These are phyloP conservation scores for Triops longicaudatus DNA, from an alignment of 1,140 invertebrate genomes.

Conservation along the genomic window DNA sequence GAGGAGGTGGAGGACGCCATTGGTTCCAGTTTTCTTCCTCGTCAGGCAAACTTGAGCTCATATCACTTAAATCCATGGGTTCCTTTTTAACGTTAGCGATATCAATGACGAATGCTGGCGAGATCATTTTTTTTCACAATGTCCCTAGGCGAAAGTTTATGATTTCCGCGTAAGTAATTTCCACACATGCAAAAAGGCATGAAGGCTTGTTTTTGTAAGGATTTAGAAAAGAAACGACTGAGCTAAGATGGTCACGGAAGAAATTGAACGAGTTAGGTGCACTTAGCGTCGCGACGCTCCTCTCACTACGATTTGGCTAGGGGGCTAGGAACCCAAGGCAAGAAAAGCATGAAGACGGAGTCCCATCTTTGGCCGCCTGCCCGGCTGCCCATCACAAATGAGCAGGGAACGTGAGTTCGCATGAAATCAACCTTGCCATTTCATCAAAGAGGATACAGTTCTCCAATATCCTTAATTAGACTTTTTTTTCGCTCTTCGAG, in stretches of 20 bases:
- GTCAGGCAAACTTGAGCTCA: slow-evolving; percentile 22
- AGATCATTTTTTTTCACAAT: neutral
- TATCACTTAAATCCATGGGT: slow-evolving; percentile 25
- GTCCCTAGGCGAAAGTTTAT: neutral
- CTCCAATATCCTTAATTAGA: neutral
- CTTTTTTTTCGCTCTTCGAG: neutral
- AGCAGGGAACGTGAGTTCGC: neutral
- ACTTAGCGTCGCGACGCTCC: slow-evolving; percentile 9
- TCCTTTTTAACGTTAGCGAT: slow-evolving; percentile 5
- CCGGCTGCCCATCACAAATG: slow-evolving; percentile 5
- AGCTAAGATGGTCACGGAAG: neutral
- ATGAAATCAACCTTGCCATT: slow-evolving; percentile 2
- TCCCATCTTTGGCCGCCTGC: neutral
- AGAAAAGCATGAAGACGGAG: neutral
- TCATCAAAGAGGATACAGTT: neutral
- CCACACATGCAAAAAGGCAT: too few relatives aligned
- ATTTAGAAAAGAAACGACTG: neutral
- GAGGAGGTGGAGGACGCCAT: slow-evolving; percentile 2
- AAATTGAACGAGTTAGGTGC: slow-evolving; percentile 11
- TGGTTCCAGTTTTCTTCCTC: slow-evolving; percentile 19
- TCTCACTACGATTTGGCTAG: neutral
- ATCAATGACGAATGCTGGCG: slow-evolving; percentile 6
- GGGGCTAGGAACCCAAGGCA: neutral
- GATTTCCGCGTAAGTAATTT: too few relatives aligned
- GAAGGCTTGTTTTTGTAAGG: neutral